Evolutionary conservation across 2,113 vertebrate genomes (phyloP).

Genomic region (Elanoides forficatus): DNA sequence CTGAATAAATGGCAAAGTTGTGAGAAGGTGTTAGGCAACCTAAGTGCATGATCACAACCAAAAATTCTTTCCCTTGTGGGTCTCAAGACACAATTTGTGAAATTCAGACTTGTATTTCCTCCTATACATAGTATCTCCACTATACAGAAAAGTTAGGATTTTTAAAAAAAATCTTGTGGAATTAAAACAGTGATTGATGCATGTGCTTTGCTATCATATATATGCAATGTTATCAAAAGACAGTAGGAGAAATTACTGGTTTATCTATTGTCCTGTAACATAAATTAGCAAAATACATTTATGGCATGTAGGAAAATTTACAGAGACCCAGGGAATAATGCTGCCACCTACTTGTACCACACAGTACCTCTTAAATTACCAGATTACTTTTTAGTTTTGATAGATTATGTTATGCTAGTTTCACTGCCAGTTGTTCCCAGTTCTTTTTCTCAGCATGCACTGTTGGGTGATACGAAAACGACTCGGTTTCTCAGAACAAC

Average conservation of each 20-base stretch:
- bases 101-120: not conserved
- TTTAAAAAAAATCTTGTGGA: not conserved
- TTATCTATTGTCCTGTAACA: not conserved
- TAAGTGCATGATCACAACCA: not conserved
- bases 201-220: not conserved
- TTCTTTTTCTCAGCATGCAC: not conserved
- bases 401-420: not conserved
- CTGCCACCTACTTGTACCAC: not conserved
- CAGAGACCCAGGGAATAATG: not conserved
- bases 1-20: not conserved
- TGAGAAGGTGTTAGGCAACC: not conserved
- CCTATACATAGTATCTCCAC: not conserved
- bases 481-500: not conserved
- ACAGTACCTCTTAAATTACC: not conserved
- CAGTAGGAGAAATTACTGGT: not conserved
- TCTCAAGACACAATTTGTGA: not conserved
- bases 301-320: not conserved
- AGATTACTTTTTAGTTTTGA: not conserved
- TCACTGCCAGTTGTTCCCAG: not conserved
- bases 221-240: not conserved
- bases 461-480: not conserved
- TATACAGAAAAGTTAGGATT: not conserved
- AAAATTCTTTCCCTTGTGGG: not conserved
- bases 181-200: not conserved
- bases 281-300: not conserved